Base-by-base conservation (phyloP, 92 coral and sea anemone genomes). In the Heliopora coerulea region DNA sequence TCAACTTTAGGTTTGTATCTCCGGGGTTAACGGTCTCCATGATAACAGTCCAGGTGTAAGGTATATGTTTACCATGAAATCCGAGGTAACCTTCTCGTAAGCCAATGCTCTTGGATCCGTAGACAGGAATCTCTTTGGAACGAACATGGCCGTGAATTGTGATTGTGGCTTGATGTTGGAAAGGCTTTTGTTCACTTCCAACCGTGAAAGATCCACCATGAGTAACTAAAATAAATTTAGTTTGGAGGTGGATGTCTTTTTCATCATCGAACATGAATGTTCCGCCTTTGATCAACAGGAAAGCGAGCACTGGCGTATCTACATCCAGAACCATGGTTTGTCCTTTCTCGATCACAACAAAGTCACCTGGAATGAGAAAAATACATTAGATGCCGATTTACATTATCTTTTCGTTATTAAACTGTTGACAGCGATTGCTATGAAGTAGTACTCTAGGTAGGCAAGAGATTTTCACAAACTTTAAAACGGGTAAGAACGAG, bases 91-190 rank as follows among this genome's bases (percentile, higher is more conserved):
- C 97, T 75, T 91, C 89, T 23, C 97, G 81, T 0, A 91, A 88
- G 2, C 91, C 97, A 72, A 91, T 73, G 11, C 87, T 92, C 81
- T 91, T 91, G 12, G 97, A 84, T 40, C 97, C 97, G 79, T 83
- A 91, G 59, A 91, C 84, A 54, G 97, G 97, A 70, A 91, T 52
- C 50, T 82, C 82, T 34, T 78, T 78, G 27, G 87, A 78, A 29
- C 84, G 78, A 23, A 56, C 46, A 40, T 79, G 82, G 13, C 97
- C 97, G 73, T 91, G 91, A 17, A 91, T 79, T 32, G 87, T 87
- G 56, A 91, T 86, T 64, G 83, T 91, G 1, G 97, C 96, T 68
- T 84, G 83, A 78, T 91, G 97, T 58, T 84, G 79, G 59, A 91
- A 91, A 11, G 97, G 91, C 48, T 80, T 21, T 10, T 56, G 14